Percentiles rank a stretch among this genome's conserved stretches.
phyloP scores from a whole-genome alignment of 2,113 vertebrate species.

The Salvelinus sp. region DNA sequence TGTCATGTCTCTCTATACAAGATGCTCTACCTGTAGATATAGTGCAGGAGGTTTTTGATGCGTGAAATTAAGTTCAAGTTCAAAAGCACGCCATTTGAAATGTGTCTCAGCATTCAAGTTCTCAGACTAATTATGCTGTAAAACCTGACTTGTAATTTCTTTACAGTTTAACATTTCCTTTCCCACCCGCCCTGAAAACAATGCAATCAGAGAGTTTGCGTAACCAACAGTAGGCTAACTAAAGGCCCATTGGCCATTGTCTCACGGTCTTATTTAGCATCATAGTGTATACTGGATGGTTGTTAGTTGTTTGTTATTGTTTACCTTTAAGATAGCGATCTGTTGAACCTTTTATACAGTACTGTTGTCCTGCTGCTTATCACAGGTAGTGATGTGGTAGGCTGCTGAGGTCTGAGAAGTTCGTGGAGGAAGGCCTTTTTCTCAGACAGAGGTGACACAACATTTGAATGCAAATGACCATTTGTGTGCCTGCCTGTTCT shows the following conservation, averaged over 20 bases:
- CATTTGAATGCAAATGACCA: too few species aligned
- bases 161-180: slow-evolving; percentile 13
- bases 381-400: background rate
- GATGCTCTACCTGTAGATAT: background rate
- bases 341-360: slow-evolving; percentile 43
- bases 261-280: slow-evolving; percentile 11
- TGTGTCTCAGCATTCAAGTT: background rate
- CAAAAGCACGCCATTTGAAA: background rate
- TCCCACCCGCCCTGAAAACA: slow-evolving; percentile 13
- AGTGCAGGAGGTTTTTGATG: background rate
- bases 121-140: background rate
- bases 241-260: slow-evolving; percentile 27
- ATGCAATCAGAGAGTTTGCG: slow-evolving; percentile 17
- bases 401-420: too few species aligned
- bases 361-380: slow-evolving; percentile 43
- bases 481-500: background rate
- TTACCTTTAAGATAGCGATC: slow-evolving; percentile 34
- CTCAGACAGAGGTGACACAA: too few species aligned
- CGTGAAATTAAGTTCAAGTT: background rate
- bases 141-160: background rate
- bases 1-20: background rate
- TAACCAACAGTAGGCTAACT: background rate
- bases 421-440: too few species aligned
- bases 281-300: background rate
- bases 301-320: slow-evolving; percentile 27